Conservation (phyloP, 2,888 invertebrate species). For the Corbicula japonica region DNA sequence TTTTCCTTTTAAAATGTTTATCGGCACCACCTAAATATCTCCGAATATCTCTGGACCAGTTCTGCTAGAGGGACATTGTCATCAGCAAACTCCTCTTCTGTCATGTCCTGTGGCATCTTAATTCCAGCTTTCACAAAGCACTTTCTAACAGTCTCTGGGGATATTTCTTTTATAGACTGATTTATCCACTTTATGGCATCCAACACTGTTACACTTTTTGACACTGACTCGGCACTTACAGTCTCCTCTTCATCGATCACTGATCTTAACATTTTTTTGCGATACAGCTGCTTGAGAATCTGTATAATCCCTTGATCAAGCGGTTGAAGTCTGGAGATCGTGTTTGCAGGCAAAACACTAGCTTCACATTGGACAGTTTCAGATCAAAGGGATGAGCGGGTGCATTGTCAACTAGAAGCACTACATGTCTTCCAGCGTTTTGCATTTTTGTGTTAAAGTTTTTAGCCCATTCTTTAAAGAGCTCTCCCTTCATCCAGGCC, state of each 20-base stretch:
- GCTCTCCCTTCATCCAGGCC: constrained; percentile 11
- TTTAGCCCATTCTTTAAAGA: constrained; percentile 11
- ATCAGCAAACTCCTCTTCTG: constrained; percentile 5
- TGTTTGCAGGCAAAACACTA: constrained; percentile 1
- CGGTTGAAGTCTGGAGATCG: not conserved
- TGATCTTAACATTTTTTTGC: not conserved
- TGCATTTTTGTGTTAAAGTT: constrained; percentile 5
- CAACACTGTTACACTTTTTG: constrained; percentile 17
- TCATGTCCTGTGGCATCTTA: not conserved
- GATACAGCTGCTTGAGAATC: not conserved
- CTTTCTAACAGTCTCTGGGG: not conserved
- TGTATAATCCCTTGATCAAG: not conserved
- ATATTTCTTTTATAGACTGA: constrained; percentile 13
- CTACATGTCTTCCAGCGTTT: not conserved
- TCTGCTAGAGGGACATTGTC: constrained; percentile 15
- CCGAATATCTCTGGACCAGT: no score
- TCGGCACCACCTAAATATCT: no score
- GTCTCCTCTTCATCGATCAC: no score
- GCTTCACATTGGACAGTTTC: not conserved
- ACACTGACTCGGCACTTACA: not conserved
- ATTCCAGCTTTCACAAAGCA: constrained; percentile 17
- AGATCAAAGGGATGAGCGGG: constrained; percentile 1
- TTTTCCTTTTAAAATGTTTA: no score
- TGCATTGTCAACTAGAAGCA: constrained; percentile 16
- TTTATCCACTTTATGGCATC: not conserved